Conservation (phyloP, 2,113 vertebrate species). For the Vulpes lagopus region DNA sequence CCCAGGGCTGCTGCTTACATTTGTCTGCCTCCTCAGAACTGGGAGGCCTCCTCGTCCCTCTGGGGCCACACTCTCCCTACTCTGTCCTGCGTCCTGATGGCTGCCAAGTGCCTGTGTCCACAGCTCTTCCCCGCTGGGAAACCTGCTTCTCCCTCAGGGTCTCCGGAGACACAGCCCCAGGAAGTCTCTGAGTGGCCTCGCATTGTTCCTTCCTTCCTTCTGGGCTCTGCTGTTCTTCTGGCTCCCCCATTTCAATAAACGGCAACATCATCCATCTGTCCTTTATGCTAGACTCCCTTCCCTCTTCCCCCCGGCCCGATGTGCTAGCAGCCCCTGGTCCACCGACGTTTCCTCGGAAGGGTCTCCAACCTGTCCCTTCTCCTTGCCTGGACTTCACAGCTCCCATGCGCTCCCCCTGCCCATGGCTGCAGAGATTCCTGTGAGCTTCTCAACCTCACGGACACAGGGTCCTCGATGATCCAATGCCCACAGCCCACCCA, state of each 20-base stretch:
- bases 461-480: no score
- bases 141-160: background rate
- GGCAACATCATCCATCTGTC: rapidly evolving
- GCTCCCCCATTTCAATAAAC: background rate
- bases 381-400: background rate
- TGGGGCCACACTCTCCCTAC: background rate
- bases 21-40: background rate
- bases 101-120: rapidly evolving
- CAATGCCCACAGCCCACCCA: rapidly evolving
- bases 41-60: background rate
- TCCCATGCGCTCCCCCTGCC: background rate
- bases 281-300: background rate
- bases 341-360: background rate
- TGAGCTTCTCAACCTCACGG: background rate
- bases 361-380: background rate
- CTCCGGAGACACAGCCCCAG: background rate
- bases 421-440: background rate
- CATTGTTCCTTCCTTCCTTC: background rate
- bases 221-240: background rate
- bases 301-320: background rate
- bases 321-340: background rate
- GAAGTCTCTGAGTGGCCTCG: background rate
- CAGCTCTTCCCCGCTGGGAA: rapidly evolving
- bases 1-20: rapidly evolving
- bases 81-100: background rate